These are phyloP conservation scores for Drosophila repletoides DNA, from an alignment of 1,140 invertebrate genomes.

Conservation along the genomic window DNA sequence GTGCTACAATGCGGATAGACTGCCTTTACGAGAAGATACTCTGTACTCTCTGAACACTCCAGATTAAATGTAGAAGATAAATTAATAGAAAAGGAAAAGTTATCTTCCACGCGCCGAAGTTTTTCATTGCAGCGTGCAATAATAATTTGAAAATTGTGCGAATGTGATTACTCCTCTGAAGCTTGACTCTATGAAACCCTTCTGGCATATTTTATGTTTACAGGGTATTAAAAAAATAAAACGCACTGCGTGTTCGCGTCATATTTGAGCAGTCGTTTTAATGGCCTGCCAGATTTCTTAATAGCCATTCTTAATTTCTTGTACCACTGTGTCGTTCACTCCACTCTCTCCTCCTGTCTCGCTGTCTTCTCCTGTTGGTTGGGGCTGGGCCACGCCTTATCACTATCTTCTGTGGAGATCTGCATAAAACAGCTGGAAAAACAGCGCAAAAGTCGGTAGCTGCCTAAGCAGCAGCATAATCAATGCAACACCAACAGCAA, in stretches of 20 bases:
- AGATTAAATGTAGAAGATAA: background rate
- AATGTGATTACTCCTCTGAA: too few species aligned
- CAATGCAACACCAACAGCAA: constrained; percentile 20
- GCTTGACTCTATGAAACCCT: too few species aligned
- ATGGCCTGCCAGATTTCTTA: constrained; percentile 67
- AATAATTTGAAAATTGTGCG: too few species aligned
- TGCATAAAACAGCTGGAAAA: constrained; percentile 34
- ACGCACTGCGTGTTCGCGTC: constrained; percentile 25
- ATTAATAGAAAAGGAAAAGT: too few species aligned
- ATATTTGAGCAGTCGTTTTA: constrained; percentile 46
- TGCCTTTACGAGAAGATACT: background rate
- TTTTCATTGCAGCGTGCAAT: too few species aligned
- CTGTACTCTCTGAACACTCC: background rate
- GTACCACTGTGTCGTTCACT: background rate
- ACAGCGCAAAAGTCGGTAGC: constrained; percentile 23
- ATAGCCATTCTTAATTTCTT: constrained; percentile 65
- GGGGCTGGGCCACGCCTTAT: constrained; percentile 27
- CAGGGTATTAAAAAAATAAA: constrained; percentile 10
- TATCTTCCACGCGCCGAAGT: too few species aligned
- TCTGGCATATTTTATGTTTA: background rate
- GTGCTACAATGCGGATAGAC: too few species aligned
- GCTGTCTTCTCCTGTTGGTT: background rate
- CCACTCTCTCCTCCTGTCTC: background rate
- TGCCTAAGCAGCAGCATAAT: constrained; percentile 31
- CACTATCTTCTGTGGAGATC: constrained; percentile 48